Evolutionary conservation across 2,888 invertebrate genomes (phyloP), one percentile per base, ranked within the genome.

Genomic region (Melangyna quadrimaculata): DNA sequence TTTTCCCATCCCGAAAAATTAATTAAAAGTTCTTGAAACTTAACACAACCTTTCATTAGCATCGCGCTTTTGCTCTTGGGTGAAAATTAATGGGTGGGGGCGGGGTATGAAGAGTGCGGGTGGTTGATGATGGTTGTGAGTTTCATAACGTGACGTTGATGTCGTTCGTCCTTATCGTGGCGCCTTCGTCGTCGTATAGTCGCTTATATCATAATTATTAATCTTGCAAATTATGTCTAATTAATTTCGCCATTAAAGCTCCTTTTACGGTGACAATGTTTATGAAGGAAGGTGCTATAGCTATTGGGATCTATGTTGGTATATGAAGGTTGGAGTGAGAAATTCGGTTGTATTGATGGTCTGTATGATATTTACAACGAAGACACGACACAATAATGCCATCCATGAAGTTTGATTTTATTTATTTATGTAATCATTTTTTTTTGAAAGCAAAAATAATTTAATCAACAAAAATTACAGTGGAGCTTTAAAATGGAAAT

Each of bases 221-320:
- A 88, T 88, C 88, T 84, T 87, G 87, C 87, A 87, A 88, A 88
- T 88, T 88, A 88, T 79, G 81, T 88, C 78, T 88, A 88, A 88
- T 88, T 88, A 88, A 88, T 88, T 88, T 88, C 53, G 87, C 75
- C 84, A 88, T 88, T 87, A 87, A 78, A 57, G 81, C 71, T 77
- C 78, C 78, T 86, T 88, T 82, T 80, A 74, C 40, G 29, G 29
- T 40, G 65, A 40, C 27, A 35, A 22, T 43, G 77, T 43, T 57
- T 73, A 53, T 32, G 70, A 43, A 37, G 32, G 17, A 27, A 51
- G 24, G 51, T 51, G 24, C 24, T 51, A 14, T 51, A 17, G 17
- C 40, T 40, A 37, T 17, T n/a, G n/a, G n/a, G 29, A 35, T 35
- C n/a, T 63, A 12, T 9, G 19, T 43, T n/a, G n/a, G n/a, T n/a